Evolutionary conservation across 2,888 invertebrate species (phyloP).

Genomic region (Gastrophysa polygoni): DNA sequence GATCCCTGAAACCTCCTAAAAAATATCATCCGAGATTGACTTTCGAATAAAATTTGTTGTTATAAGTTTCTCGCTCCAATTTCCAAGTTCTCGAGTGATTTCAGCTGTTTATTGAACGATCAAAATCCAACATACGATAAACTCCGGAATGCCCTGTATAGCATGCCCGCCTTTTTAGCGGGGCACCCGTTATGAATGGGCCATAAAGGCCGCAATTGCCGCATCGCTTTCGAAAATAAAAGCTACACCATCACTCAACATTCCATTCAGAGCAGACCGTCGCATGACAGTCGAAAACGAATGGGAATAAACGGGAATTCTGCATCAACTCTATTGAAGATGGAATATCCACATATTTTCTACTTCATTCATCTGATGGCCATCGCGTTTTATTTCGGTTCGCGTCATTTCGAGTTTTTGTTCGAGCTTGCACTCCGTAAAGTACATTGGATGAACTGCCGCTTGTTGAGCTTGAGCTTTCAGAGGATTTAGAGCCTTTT

Average conservation of each 20-base stretch:
- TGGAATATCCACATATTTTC: conserved; percentile 14
- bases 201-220: conserved; percentile 5
- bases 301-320: conserved; percentile 19
- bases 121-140: no score
- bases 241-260: conserved; percentile 22
- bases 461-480: background rate
- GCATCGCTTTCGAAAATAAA: conserved; percentile 20
- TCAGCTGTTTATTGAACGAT: no score
- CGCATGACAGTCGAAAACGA: conserved; percentile 23
- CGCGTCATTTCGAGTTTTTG: background rate
- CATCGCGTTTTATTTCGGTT: background rate
- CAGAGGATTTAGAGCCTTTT: background rate
- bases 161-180: no score
- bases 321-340: conserved; percentile 16
- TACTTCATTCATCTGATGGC: conserved; percentile 14
- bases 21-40: no score
- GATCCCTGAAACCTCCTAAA: no score
- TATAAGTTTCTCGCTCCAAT: no score
- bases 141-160: no score
- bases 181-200: background rate
- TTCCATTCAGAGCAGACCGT: conserved; percentile 3
- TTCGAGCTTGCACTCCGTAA: background rate
- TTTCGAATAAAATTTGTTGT: no score
- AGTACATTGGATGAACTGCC: background rate
- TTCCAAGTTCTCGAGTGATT: no score